Evolutionary conservation across 2,888 invertebrate species (phyloP).

Genomic region (Rhagophthalmus giganteus): DNA sequence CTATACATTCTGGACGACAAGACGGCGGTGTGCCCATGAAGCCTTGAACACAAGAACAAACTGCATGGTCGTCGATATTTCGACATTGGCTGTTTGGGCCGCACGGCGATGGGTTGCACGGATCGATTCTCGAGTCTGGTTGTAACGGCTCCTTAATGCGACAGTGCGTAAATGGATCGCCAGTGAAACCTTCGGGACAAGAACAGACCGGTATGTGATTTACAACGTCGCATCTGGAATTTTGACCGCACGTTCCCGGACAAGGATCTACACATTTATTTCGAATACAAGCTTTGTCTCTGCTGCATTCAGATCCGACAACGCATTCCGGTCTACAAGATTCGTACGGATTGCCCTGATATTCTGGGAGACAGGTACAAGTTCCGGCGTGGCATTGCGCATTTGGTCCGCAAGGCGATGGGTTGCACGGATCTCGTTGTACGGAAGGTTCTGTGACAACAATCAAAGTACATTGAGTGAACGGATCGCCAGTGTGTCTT

Average conservation of each 20-base stretch:
- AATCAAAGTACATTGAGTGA: slow-evolving; percentile 68
- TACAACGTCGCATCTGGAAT: slow-evolving; percentile 71
- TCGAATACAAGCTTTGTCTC: slow-evolving; percentile 66
- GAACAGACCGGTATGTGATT: slow-evolving; percentile 74
- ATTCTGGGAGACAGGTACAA: slow-evolving; percentile 65
- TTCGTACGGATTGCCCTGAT: slow-evolving; percentile 68
- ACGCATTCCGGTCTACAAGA: slow-evolving; percentile 74
- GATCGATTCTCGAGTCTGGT: slow-evolving; percentile 45
- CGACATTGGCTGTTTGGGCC: slow-evolving; percentile 61
- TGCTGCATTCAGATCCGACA: slow-evolving; percentile 66
- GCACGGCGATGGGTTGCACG: slow-evolving; percentile 59
- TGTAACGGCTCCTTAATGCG: slow-evolving; percentile 42
- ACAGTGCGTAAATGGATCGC: slow-evolving; percentile 64
- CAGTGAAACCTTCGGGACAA: slow-evolving; percentile 68
- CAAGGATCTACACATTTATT: slow-evolving; percentile 74
- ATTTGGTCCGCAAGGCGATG: slow-evolving; percentile 78
- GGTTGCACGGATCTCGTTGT: slow-evolving; percentile 63
- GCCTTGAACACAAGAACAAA: slow-evolving; percentile 59
- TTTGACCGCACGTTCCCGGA: slow-evolving; percentile 69
- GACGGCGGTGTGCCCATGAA: slow-evolving; percentile 62
- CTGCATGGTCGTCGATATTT: slow-evolving; percentile 57
- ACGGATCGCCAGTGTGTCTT: slow-evolving; percentile 80
- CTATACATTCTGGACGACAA: slow-evolving; percentile 60
- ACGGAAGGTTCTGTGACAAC: slow-evolving; percentile 52
- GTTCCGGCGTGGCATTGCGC: slow-evolving; percentile 67